Base-by-base conservation (phyloP, 2,113 vertebrate genomes). In the Mellivora capensis region DNA sequence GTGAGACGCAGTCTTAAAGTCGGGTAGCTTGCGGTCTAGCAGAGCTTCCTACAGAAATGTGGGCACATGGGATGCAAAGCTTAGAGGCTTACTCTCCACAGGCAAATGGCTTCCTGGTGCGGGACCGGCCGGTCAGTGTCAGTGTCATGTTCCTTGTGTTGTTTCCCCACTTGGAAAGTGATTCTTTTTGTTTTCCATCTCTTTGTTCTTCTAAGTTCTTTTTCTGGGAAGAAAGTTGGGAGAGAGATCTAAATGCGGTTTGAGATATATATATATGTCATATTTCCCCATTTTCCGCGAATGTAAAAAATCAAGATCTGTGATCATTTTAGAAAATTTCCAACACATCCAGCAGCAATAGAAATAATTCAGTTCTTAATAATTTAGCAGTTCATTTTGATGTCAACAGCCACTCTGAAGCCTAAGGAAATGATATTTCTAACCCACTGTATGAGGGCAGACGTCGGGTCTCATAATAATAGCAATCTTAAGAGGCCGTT, bases 341-440 rank as follows among this genome's bases (percentile, higher is more conserved):
- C 47, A 96, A 14, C 37, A 74, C 12, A 80, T 12, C 3, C 37
- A 61, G 61, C 95, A 89, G 42, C n/a, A 84, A 81, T 61, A 57
- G 64, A 76, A 97, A 88, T 88, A 91, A 88, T 87, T 95, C 7
- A 80, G 4, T 87, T 81, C 7, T 93, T 85, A 95, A 76, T 86
- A 91, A 88, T 88, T 69, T 20, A 77, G 42, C 25, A 59, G 62
- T 67, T 93, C 31, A 88, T 84, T 76, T 88, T 87, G 37, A 31
- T 87, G 87, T 42, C 54, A 79, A 80, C 10, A 18, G 6, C 6
- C 6, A 74, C 64, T 49, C 64, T 89, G 42, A 76, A 64, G 42
- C 21, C 39, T 76, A 83, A 57, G 80, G 44, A 90, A 93, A 80
- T 54, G 59, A 27, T 59, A 61, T 84, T 80, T 87, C 54, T 59